phyloP scores from a whole-genome alignment of 1,140 invertebrate genomes.

The Idris sp. region DNA sequence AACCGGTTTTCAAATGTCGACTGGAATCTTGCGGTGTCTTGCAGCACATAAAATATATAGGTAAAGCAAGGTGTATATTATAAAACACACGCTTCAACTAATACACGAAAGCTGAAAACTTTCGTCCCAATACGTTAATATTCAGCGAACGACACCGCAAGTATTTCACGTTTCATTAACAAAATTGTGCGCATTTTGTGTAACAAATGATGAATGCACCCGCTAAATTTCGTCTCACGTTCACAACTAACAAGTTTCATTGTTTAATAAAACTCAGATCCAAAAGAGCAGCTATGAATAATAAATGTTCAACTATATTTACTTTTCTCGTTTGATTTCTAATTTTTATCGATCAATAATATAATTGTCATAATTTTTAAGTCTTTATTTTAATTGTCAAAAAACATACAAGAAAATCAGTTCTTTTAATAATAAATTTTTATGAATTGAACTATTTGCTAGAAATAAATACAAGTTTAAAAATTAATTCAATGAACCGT shows the following conservation, averaged over 20 bases:
- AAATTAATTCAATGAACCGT: no score
- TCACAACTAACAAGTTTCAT: not conserved
- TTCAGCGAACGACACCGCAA: not conserved
- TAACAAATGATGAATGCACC: not conserved
- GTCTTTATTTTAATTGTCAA: no score
- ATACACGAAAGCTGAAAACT: constrained; percentile 15
- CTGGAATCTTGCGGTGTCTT: constrained; percentile 52
- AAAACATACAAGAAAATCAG: no score
- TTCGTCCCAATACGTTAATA: constrained; percentile 4
- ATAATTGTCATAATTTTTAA: no score
- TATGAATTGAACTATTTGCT: no score
- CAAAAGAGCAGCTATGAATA: no score
- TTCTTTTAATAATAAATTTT: no score
- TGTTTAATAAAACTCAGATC: no score
- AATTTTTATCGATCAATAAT: no score
- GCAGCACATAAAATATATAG: constrained; percentile 44
- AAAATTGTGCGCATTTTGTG: constrained; percentile 3
- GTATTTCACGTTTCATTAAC: constrained; percentile 11
- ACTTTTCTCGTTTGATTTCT: no score
- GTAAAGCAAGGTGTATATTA: constrained; percentile 47
- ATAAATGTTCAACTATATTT: no score
- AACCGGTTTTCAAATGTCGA: constrained; percentile 60
- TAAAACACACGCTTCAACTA: constrained; percentile 26
- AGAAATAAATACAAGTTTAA: no score
- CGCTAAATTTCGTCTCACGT: not conserved